phyloP scores from a whole-genome alignment of 2,888 invertebrate genomes.

The Crematogaster levior region DNA sequence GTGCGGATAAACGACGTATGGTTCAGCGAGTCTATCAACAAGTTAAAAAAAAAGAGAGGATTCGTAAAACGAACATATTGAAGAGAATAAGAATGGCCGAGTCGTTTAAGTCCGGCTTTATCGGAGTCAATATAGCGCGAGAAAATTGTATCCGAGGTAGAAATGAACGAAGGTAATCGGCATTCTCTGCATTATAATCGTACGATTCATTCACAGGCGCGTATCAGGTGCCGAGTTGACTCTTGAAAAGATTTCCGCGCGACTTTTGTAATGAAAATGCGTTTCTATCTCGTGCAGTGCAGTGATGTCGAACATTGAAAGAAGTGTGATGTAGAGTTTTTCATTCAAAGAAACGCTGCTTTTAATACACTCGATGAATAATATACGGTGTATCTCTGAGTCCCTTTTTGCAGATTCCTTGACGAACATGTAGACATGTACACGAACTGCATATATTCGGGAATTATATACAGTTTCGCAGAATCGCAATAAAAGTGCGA shows the following conservation, averaged over 20 bases:
- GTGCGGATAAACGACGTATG: no score
- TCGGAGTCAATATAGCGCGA: constrained; percentile 16
- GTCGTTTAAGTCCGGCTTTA: no score
- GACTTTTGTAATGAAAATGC: background rate
- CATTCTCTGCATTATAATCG: constrained; percentile 40
- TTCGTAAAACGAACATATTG: no score
- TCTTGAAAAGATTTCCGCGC: background rate
- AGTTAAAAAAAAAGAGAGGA: no score
- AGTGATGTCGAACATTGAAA: background rate
- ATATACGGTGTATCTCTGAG: background rate
- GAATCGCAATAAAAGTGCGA: background rate
- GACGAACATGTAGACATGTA: background rate
- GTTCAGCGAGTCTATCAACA: no score
- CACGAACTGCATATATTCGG: background rate
- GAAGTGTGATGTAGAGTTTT: background rate
- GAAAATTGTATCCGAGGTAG: constrained; percentile 10
- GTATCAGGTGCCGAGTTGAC: constrained; percentile 6
- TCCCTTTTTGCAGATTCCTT: background rate
- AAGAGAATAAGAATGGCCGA: no score
- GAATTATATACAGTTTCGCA: background rate
- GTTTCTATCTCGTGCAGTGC: background rate
- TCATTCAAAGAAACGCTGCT: background rate
- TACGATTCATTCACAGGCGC: constrained; percentile 29
- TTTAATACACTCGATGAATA: background rate
- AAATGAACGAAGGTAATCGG: constrained; percentile 34